Percentiles rank a stretch among this genome's conserved stretches.
These are phyloP conservation scores for Melanotaenia pygmaea DNA, from an alignment of 2,797 vertebrate species.

Conservation along the genomic window DNA sequence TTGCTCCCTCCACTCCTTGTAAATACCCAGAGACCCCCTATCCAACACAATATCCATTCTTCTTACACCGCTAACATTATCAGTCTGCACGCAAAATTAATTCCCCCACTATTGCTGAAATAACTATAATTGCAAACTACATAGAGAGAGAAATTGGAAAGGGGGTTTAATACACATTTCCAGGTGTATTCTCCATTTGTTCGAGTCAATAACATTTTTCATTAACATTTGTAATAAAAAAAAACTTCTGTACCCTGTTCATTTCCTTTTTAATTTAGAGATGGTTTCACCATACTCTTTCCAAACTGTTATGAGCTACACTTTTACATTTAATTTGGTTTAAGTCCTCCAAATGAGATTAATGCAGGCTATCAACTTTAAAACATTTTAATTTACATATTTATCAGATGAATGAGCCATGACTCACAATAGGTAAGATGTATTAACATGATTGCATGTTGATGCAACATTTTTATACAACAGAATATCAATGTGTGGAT, in stretches of 20 bases:
- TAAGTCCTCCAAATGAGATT: slow-evolving; percentile 85
- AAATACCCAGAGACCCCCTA: slow-evolving; percentile 88
- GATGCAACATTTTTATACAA: slow-evolving; percentile 75
- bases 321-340: slow-evolving; percentile 83
- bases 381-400: slow-evolving; percentile 87
- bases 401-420: slow-evolving; percentile 84
- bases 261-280: slow-evolving; percentile 86
- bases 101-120: slow-evolving; percentile 85
- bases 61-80: slow-evolving; percentile 82
- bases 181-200: slow-evolving; percentile 88
- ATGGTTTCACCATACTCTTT: slow-evolving; percentile 79
- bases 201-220: slow-evolving; percentile 89
- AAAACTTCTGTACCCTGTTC: slow-evolving; percentile 75
- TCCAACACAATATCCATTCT: slow-evolving; percentile 87
- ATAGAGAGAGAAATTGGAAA: slow-evolving; percentile 84
- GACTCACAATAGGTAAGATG: slow-evolving; percentile 83
- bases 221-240: slow-evolving; percentile 86
- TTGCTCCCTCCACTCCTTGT: slow-evolving; percentile 80
- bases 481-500: slow-evolving; percentile 61
- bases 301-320: slow-evolving; percentile 77
- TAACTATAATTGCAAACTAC: slow-evolving; percentile 89
- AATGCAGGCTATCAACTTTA: slow-evolving; percentile 80
- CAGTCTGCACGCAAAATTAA: slow-evolving; percentile 88
- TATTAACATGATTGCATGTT: slow-evolving; percentile 83
- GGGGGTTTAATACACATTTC: slow-evolving; percentile 91